Evolutionary conservation across 2,888 invertebrate species (phyloP), one percentile per base, ranked within the genome.

Genomic region (Mimachlamys varia): DNA sequence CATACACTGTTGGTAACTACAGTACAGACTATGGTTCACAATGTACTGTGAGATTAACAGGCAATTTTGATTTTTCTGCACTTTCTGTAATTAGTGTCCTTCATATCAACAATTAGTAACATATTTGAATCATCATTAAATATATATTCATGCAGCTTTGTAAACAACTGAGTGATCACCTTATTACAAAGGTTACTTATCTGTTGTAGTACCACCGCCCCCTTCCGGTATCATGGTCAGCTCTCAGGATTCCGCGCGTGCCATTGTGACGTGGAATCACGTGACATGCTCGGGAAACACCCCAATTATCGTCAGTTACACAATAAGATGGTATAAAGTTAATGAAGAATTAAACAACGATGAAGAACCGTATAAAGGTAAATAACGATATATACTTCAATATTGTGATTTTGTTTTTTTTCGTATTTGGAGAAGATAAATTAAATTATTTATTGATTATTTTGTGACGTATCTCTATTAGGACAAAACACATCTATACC

Each of bases 211-310:
- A 76, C 76, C 76, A 76, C 76, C 76, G 10, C 76, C 76, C 7
- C 76, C 76, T 22, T 76, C 76, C 13, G 33, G 33, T 76, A 76
- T 76, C 33, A 1, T 12, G 76, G 22, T 76, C 33, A 76, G 22
- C 17, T 33, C 76, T 13, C 19, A 33, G 27, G 33, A 33, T 76
- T 15, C 12, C 76, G 12, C 76, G 4, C 12, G 33, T 15, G 76
- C 22, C 33, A 76, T 76, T 5, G 76, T 76, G 27, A 76, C 76
- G 13, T 76, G 76, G 76, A 76, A 76, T 76, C 76, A 76, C 76
- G 76, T 76, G 76, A 76, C 76, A 19, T 76, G 76, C 33, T 76
- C 33, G 13, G 76, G 33, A 27, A 33, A 76, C 27, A 15, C 76
- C 76, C 76, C 76, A 13, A 12, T 76, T 15, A 76, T 76, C 27